Conservation (phyloP, 2,888 invertebrate genomes). For the Apotomis betuletana region DNA sequence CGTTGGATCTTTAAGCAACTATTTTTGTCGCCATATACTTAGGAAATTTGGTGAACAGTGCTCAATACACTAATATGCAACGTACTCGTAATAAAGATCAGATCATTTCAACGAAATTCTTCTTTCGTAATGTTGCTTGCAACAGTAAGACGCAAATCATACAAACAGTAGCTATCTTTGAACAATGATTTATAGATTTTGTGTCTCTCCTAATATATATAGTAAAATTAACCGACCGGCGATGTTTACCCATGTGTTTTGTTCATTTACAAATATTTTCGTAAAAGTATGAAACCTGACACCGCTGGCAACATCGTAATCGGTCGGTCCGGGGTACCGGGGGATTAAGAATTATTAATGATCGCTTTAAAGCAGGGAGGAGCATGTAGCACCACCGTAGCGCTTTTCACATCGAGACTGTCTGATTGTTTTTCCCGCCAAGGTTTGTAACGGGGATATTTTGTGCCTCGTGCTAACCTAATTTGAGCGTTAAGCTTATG, state of each 20-base stretch:
- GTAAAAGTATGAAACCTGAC: neutral
- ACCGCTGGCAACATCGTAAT: slow-evolving; percentile 27
- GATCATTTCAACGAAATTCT: no score
- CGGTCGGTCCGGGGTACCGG: slow-evolving; percentile 31
- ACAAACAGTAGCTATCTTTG: no score
- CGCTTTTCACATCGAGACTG: slow-evolving; percentile 3
- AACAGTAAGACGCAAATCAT: no score
- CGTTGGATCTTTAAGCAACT: no score
- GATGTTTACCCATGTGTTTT: neutral
- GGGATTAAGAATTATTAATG: slow-evolving; percentile 43
- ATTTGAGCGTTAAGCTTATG: no score
- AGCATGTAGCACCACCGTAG: slow-evolving; percentile 3
- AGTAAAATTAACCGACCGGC: neutral
- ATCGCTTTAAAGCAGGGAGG: slow-evolving; percentile 28
- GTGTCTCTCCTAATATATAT: neutral
- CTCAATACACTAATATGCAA: no score
- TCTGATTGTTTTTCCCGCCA: slow-evolving; percentile 7
- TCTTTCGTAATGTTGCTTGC: no score
- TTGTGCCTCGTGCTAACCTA: neutral
- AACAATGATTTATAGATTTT: no score
- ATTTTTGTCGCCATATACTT: no score
- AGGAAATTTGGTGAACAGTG: no score
- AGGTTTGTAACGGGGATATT: neutral
- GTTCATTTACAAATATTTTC: slow-evolving; percentile 1
- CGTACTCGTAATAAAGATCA: no score